phyloP scores from a whole-genome alignment of 1,140 invertebrate genomes.

The Eulimnadia texana region DNA sequence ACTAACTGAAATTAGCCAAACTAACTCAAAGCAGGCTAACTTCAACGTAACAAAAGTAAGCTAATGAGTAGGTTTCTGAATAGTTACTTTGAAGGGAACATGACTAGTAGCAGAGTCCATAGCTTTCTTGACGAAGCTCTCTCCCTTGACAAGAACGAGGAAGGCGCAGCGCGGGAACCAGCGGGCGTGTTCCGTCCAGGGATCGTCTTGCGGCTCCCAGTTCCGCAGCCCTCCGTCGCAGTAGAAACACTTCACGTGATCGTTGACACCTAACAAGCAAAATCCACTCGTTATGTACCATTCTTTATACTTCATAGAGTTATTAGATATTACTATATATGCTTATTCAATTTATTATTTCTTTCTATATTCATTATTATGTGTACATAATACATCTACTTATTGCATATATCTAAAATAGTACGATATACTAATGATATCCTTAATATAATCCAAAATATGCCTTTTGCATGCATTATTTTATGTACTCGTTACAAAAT shows the following conservation, averaged over 20 bases:
- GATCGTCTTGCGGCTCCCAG: slow-evolving; percentile 72
- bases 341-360: too few relatives aligned
- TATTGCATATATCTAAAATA: too few relatives aligned
- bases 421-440: not conserved
- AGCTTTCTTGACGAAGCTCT: slow-evolving; percentile 50
- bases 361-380: too few relatives aligned
- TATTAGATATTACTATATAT: too few relatives aligned
- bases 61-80: slow-evolving; percentile 17
- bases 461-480: not conserved
- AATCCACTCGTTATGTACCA: not conserved
- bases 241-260: slow-evolving; percentile 78
- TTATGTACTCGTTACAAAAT: not conserved
- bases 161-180: slow-evolving; percentile 77
- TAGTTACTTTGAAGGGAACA: not conserved
- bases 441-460: not conserved
- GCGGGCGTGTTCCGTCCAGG: slow-evolving; percentile 76
- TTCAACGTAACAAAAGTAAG: too few relatives aligned
- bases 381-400: too few relatives aligned
- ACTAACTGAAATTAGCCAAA: too few relatives aligned
- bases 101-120: slow-evolving; percentile 19
- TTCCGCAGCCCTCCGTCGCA: slow-evolving; percentile 72
- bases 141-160: slow-evolving; percentile 58
- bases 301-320: not conserved
- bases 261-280: slow-evolving; percentile 39
- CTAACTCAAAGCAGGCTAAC: too few relatives aligned